Evolutionary conservation across 2,113 vertebrate genomes (phyloP).

Genomic region (Thamnaconus septentrionalis): DNA sequence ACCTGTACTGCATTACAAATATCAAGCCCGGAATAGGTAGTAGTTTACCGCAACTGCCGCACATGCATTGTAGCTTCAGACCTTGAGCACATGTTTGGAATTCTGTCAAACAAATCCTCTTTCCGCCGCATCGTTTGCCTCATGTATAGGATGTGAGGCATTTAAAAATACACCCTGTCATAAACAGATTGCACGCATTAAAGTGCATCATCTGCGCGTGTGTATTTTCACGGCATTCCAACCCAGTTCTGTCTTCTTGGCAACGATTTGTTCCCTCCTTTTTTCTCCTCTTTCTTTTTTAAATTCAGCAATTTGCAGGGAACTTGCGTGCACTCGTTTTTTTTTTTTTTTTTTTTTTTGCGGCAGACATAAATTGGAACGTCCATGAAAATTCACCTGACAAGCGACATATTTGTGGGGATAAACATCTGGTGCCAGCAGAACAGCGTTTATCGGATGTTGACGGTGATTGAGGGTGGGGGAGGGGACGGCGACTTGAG

Average conservation of each 20-base stretch:
- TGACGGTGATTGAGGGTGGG: conserved; percentile 24
- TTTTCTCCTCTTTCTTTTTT: conserved; percentile 28
- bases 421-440: conserved; percentile 41
- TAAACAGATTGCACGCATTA: conserved; percentile 34
- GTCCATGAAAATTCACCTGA: conserved; percentile 50
- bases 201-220: conserved; percentile 11
- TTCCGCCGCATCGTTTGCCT: background rate
- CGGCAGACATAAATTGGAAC: conserved; percentile 40
- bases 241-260: conserved; percentile 39
- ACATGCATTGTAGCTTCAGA: too few relatives aligned
- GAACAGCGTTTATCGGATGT: conserved; percentile 39
- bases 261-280: conserved; percentile 44
- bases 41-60: too few relatives aligned
- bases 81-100: too few relatives aligned
- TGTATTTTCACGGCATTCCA: conserved; percentile 24
- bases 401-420: conserved; percentile 44
- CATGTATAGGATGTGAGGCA: conserved; percentile 6
- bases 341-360: conserved; percentile 4
- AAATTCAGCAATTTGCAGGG: conserved; percentile 34
- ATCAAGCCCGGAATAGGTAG: too few relatives aligned
- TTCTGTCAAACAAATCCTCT: background rate
- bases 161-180: conserved; percentile 15
- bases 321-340: conserved; percentile 36
- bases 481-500: conserved; percentile 7
- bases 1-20: too few relatives aligned